Base-by-base conservation (phyloP, 2,113 vertebrate species). In the Pseudonaja textilis region DNA sequence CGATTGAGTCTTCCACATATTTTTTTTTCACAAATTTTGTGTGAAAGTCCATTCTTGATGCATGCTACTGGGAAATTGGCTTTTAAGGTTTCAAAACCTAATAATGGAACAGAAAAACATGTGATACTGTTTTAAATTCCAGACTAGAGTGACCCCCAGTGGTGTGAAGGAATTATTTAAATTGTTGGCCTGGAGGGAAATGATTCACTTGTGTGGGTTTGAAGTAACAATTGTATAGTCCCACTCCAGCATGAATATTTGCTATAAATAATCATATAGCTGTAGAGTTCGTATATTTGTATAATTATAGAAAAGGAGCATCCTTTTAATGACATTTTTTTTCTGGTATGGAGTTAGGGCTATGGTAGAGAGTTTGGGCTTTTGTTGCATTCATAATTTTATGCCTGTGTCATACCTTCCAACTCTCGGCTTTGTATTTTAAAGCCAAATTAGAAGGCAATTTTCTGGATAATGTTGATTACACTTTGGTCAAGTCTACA, bases 21-120 rank as follows among this genome's bases (percentile, higher is more conserved):
- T 91, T 85, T 93, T 93, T 61, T 81, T 93, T 92, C 64, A 26
- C 2, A 0, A 94, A 1, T 69, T 39, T 95, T 95, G 93, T 87
- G 74, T 93, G 56, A 29, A 96, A 93, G 42, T 93, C 7, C 91
- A 9, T 9, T 45, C 91, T 56, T 69, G 85, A 18, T 61, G 14
- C 74, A 11, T 85, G 29, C 86, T 92, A 92, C 92, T 55, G 39
- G n/a, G 39, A 87, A 93, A 93, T 93, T 93, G 11, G 91, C 89
- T 87, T 47, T 88, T 59, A 90, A 45, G 88, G 56, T 3, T 90
- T 94, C 93, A 91, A 0, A 2, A 81, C 39, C 61, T 20, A 23
- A 39, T 93, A 93, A 89, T 89, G 91, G 85, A 5, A 88, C 85
- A 93, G 20, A 55, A 54, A 64, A 90, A 61, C 45, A 61, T 85